Base-by-base conservation (phyloP, 2,888 invertebrate species). In the Dasysyrphus albostriatus region DNA sequence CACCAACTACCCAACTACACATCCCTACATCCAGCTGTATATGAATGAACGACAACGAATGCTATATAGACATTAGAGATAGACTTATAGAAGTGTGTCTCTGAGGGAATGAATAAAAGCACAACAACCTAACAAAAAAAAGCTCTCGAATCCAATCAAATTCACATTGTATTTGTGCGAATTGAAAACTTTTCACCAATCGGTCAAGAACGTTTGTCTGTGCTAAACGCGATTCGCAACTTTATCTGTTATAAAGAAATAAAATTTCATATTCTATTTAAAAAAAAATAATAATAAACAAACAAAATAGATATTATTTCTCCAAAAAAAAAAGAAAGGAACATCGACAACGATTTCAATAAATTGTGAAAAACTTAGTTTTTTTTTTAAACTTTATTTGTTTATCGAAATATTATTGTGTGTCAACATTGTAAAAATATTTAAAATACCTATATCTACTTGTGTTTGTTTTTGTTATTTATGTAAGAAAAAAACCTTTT, bases 181-280 rank as follows among this genome's bases (percentile, higher is more conserved):
- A 83, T 54, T 90, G 89, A 88, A 90, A 91, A 91, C 87, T 90
- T 91, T 91, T 91, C 91, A 92, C 92, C 92, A 92, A 92, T 92
- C 91, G 91, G 92, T 91, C 91, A 91, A 92, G 92, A 92, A 92
- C 92, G 89, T 91, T 92, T 90, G 90, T 88, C 90, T 78, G 89
- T 90, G 91, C 88, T 89, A 44, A 88, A 89, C 90, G 89, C 89
- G 83, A 82, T 77, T 74, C 69, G 88, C 79, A 87, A 88, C 80
- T 88, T 88, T 76, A 74, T 82, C 65, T 83, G 74, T 51, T 76
- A 88, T 69, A 49, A 49, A 88, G 37, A 74, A 78, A 65, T 69
- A 56, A 79, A 81, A 75, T 39, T 54, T 42, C 49, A 56, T 54
- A 59, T 37, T 49, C 9, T 14, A 61, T 42, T 39, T 54, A 5